Percentiles rank a stretch among this genome's conserved stretches.
Conservation (phyloP, 2,797 vertebrate genomes). For the Rhynchonycteris naso region DNA sequence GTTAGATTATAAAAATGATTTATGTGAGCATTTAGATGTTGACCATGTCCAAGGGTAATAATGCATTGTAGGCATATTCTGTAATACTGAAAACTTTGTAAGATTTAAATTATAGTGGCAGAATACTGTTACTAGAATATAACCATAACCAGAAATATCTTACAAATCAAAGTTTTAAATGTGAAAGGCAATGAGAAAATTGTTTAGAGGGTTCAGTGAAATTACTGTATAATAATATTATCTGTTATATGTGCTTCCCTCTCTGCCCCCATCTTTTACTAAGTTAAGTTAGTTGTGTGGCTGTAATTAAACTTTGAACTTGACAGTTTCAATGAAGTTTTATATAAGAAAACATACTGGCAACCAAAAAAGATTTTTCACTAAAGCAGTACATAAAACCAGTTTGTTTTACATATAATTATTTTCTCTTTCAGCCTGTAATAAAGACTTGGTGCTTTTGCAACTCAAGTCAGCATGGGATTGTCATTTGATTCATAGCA, state of each 20-base stretch:
- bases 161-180: constrained; percentile 61
- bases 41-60: not conserved
- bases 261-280: not conserved
- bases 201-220: constrained; percentile 37
- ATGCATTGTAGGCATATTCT: not conserved
- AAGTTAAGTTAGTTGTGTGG: constrained; percentile 12
- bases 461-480: constrained; percentile 55
- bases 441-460: not conserved
- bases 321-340: constrained; percentile 26
- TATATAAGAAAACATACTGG: constrained; percentile 10
- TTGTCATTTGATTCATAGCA: constrained; percentile 58
- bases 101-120: constrained; percentile 45
- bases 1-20: not conserved
- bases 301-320: constrained; percentile 65
- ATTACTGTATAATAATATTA: constrained; percentile 15
- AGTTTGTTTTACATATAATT: constrained; percentile 63
- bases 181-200: constrained; percentile 52
- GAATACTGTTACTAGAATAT: not conserved
- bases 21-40: not conserved
- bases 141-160: constrained; percentile 61
- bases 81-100: constrained; percentile 44
- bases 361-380: not conserved
- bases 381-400: constrained; percentile 59
- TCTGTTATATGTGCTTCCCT: too few relatives aligned
- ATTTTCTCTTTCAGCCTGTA: constrained; percentile 61